phyloP scores from a whole-genome alignment of 2,888 invertebrate genomes.

The Yponomeuta cagnagella region DNA sequence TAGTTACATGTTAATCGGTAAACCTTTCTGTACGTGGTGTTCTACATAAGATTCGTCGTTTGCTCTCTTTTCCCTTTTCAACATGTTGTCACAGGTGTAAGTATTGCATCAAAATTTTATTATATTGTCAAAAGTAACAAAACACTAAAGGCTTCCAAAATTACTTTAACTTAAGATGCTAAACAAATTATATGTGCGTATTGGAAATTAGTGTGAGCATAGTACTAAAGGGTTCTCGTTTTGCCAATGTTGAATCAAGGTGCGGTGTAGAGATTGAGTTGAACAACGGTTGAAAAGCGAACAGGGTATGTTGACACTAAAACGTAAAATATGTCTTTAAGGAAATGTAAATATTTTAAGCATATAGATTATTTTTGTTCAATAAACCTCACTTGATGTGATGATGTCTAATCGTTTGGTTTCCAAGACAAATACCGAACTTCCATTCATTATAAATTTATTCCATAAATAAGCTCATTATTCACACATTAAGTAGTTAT shows the following conservation, averaged over 20 bases:
- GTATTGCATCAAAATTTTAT: constrained; percentile 11
- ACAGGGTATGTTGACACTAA: constrained; percentile 71
- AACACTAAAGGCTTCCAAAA: constrained; percentile 15
- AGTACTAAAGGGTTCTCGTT: too few relatives aligned
- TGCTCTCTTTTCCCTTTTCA: constrained; percentile 69
- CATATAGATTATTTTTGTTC: constrained; percentile 71
- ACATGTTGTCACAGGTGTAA: constrained; percentile 47
- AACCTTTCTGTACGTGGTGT: constrained; percentile 33
- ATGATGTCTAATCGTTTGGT: constrained; percentile 25
- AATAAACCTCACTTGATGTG: constrained; percentile 68
- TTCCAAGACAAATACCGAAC: constrained; percentile 19
- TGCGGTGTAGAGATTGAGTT: constrained; percentile 26
- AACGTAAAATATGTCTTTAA: constrained; percentile 41
- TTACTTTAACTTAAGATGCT: not conserved
- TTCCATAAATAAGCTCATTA: constrained; percentile 41
- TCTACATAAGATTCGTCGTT: constrained; percentile 38
- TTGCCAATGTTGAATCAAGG: not conserved
- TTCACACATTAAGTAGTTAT: constrained; percentile 43
- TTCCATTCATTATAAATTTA: constrained; percentile 35
- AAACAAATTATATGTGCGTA: not conserved
- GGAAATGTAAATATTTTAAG: constrained; percentile 71
- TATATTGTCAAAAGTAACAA: not conserved
- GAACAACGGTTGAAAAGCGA: constrained; percentile 73
- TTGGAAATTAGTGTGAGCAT: not conserved
- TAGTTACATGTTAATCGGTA: constrained; percentile 32